Conservation (phyloP, 2,113 vertebrate species). For the Dipodomys ordii region DNA sequence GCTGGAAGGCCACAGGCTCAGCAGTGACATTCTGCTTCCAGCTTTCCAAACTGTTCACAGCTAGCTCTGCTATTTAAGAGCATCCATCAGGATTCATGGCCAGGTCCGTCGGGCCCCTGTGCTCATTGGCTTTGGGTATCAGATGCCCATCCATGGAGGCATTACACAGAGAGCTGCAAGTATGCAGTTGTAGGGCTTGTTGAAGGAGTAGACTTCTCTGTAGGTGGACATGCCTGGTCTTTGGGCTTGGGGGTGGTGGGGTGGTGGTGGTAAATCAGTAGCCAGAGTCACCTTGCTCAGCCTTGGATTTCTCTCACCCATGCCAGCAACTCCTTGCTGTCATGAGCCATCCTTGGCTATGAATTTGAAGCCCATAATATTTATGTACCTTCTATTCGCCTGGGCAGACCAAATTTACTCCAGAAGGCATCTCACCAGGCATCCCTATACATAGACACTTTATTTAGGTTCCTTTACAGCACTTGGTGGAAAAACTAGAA, state of each 20-base stretch:
- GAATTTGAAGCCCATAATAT: neutral
- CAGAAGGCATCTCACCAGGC: constrained; percentile 68
- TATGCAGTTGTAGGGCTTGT: neutral
- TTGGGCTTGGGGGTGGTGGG: neutral
- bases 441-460: neutral
- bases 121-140: neutral
- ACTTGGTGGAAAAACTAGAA: neutral
- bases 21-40: neutral
- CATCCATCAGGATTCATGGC: neutral
- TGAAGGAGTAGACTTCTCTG: neutral
- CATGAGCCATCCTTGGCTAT: neutral
- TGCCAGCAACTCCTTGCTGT: neutral
- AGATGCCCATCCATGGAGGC: neutral
- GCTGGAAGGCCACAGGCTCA: neutral
- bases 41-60: neutral
- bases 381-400: neutral
- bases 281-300: neutral
- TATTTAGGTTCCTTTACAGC: constrained; percentile 56
- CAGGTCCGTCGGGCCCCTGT: neutral
- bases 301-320: neutral
- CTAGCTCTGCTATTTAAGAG: neutral
- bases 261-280: no score
- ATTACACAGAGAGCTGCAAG: neutral
- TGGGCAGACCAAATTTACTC: constrained; percentile 27
- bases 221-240: neutral